Evolutionary conservation across 1,140 invertebrate genomes (phyloP).

Genomic region (Pachypeltis micranthus): DNA sequence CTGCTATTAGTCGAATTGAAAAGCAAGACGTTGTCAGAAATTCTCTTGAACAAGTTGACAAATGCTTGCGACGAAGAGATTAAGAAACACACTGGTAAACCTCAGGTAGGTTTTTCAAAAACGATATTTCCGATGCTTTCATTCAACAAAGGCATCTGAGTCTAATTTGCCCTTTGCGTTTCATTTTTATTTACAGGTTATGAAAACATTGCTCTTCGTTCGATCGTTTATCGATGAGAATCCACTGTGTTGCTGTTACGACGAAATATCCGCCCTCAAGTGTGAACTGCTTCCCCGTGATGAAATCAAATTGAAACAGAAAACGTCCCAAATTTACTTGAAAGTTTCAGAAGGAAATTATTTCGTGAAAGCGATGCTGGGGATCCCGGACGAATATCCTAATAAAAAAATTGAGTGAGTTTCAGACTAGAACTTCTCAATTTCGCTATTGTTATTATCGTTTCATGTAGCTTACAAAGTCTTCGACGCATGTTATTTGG

Average conservation of each 20-base stretch:
- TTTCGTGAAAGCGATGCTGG: slow-evolving; percentile 44
- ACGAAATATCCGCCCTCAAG: slow-evolving; percentile 55
- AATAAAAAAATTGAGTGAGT: slow-evolving; percentile 42
- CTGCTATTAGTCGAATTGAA: slow-evolving; percentile 51
- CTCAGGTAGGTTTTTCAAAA: too few relatives aligned
- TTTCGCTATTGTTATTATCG: too few relatives aligned
- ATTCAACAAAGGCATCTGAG: too few relatives aligned
- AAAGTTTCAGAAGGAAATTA: slow-evolving; percentile 47
- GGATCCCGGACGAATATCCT: slow-evolving; percentile 56
- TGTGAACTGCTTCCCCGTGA: slow-evolving; percentile 39
- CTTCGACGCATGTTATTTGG: too few relatives aligned
- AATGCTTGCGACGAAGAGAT: slow-evolving; percentile 53
- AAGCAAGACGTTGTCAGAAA: slow-evolving; percentile 53
- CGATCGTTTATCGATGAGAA: slow-evolving; percentile 56
- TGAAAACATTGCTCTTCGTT: slow-evolving; percentile 47
- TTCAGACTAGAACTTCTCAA: too few relatives aligned
- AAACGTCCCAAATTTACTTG: slow-evolving; percentile 47
- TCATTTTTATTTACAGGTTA: slow-evolving; percentile 34
- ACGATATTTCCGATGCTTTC: too few relatives aligned
- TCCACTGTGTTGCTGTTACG: slow-evolving; percentile 57
- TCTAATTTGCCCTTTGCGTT: background rate
- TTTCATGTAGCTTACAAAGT: too few relatives aligned
- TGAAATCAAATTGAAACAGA: slow-evolving; percentile 56
- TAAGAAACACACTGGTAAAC: slow-evolving; percentile 46
- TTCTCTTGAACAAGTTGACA: slow-evolving; percentile 48